Evolutionary conservation across 2,113 vertebrate genomes (phyloP).

Genomic region (Sinocyclocheilus anophthalmus): DNA sequence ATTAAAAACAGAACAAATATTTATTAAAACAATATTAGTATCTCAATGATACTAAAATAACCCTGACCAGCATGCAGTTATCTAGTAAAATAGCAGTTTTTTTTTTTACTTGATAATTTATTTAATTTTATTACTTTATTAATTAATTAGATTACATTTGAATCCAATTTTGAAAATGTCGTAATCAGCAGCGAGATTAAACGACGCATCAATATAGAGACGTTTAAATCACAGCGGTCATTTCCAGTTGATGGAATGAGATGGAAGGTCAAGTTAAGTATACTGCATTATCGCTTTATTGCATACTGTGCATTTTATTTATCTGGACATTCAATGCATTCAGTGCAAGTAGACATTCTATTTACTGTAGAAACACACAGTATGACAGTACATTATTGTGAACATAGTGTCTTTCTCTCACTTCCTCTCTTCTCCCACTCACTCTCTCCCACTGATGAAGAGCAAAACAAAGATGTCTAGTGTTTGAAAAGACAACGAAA

Average conservation of each 20-base stretch:
- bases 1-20: too few relatives aligned
- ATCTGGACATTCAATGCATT: neutral
- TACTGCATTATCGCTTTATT: neutral
- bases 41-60: too few relatives aligned
- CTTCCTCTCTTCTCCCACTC: neutral
- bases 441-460: slow-evolving; percentile 9
- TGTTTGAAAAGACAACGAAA: slow-evolving; percentile 78
- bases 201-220: neutral
- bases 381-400: neutral
- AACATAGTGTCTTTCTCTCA: neutral
- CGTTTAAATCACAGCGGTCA: neutral
- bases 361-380: neutral
- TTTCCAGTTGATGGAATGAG: neutral
- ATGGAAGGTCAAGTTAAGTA: neutral
- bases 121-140: too few relatives aligned
- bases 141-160: too few relatives aligned
- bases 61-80: too few relatives aligned
- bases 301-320: neutral
- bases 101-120: too few relatives aligned
- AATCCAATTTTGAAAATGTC: too few relatives aligned
- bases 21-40: too few relatives aligned
- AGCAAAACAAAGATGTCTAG: slow-evolving; percentile 82
- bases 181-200: too few relatives aligned
- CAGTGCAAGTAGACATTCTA: neutral
- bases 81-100: too few relatives aligned